Evolutionary conservation across 2,113 vertebrate genomes (phyloP).

Genomic region (Glaucidium brasilianum): DNA sequence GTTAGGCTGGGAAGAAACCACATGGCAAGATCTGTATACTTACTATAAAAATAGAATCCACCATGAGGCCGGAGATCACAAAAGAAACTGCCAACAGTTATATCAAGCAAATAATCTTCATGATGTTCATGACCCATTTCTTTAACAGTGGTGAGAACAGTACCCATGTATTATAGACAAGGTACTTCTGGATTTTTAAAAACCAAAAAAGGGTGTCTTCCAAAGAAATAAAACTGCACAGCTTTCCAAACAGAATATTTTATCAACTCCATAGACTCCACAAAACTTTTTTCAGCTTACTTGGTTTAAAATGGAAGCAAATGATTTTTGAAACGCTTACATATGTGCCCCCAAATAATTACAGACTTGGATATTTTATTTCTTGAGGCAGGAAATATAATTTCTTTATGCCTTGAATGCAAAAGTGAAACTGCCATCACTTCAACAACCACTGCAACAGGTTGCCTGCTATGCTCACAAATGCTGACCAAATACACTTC

Average conservation of each 20-base stretch:
- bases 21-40: neutral
- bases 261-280: neutral
- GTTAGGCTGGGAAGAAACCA: neutral
- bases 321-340: neutral
- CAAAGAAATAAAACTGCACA: neutral
- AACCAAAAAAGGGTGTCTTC: neutral
- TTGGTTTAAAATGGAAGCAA: neutral
- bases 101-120: neutral
- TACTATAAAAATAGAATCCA: neutral
- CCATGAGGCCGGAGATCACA: neutral
- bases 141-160: neutral
- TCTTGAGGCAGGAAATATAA: neutral
- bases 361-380: neutral
- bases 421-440: neutral
- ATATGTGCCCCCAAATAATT: neutral
- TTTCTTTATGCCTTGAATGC: neutral
- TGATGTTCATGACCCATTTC: rapidly evolving
- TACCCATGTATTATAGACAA: neutral
- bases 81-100: neutral
- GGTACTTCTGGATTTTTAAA: neutral
- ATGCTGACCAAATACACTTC: neutral
- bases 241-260: neutral
- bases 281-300: neutral
- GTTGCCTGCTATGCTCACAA: neutral
- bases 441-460: neutral